Base-by-base conservation (phyloP, 2,113 vertebrate genomes). In the Mesembrinibis cayennensis region DNA sequence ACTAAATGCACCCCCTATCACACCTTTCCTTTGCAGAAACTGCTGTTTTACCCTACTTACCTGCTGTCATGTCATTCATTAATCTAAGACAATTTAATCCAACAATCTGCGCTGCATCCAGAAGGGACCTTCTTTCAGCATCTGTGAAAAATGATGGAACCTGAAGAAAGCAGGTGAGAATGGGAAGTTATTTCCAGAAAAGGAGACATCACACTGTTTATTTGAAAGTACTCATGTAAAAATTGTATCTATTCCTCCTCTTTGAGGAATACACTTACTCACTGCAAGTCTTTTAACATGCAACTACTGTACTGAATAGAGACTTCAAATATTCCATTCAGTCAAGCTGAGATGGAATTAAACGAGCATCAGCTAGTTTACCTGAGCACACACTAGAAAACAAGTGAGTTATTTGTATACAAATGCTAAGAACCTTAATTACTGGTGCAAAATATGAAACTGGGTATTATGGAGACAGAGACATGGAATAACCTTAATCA, bases 21-120 rank as follows among this genome's bases (percentile, higher is more conserved):
- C 9, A 80, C 4, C 32, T n/a, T 50, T 23, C 25, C 59, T 19
- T 62, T 42, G 13, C 53, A 82, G 61, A 18, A 89, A 36, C 7
- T 21, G 59, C 6, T 69, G 1, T n/a, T 93, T 90, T 67, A 47
- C 58, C 23, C 45, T 62, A 42, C 89, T 71, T 97, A 99, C 98
- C 98, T 96, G 98, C 98, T 80, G 98, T 98, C 97, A 98, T 98
- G 71, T 99, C 98, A 95, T 98, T 99, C 98, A 99, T 98, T 86
- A 99, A 97, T 69, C 98, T 97, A 82, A 98, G 96, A 89, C 98
- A 98, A 92, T 99, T 98, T 56, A 98, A 90, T 38, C 98, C 98
- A 94, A 98, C 98, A 69, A 99, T 99, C 90, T 98, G 98, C 29
- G 98, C 98, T 82, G 98, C 98, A 96, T 99, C 98, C 87, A 99